phyloP scores from a whole-genome alignment of 2,888 invertebrate species.

The Stenodema calcarata region DNA sequence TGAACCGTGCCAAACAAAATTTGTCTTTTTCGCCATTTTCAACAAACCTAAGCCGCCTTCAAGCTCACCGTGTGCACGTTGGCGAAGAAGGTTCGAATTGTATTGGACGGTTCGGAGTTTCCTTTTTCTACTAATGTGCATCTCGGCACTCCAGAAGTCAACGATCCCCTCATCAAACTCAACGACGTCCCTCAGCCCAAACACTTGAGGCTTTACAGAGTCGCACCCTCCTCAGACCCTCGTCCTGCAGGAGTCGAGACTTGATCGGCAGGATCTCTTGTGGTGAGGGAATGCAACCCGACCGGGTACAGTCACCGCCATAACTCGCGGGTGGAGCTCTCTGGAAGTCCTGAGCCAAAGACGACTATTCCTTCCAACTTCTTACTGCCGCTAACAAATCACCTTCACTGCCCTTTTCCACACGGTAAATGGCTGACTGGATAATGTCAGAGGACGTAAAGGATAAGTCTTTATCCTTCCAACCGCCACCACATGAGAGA shows the following conservation, averaged over 20 bases:
- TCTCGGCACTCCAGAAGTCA: not conserved
- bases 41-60: too few relatives aligned
- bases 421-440: not conserved
- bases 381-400: slow-evolving; percentile 2
- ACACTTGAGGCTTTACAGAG: not conserved
- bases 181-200: not conserved
- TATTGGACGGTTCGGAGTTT: too few relatives aligned
- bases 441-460: not conserved
- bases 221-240: not conserved
- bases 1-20: too few relatives aligned
- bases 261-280: slow-evolving; percentile 1
- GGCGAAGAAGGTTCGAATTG: too few relatives aligned
- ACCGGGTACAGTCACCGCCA: slow-evolving; percentile 36
- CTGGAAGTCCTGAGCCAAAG: not conserved
- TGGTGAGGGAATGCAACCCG: slow-evolving; percentile 39
- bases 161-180: not conserved
- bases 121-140: too few relatives aligned
- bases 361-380: not conserved
- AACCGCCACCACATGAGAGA: not conserved
- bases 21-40: too few relatives aligned
- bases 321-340: not conserved
- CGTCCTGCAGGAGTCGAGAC: not conserved
- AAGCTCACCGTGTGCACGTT: too few relatives aligned
- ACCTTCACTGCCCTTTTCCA: not conserved
- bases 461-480: not conserved